Evolutionary conservation across 2,113 vertebrate genomes (phyloP).

Genomic region (Castor canadensis): DNA sequence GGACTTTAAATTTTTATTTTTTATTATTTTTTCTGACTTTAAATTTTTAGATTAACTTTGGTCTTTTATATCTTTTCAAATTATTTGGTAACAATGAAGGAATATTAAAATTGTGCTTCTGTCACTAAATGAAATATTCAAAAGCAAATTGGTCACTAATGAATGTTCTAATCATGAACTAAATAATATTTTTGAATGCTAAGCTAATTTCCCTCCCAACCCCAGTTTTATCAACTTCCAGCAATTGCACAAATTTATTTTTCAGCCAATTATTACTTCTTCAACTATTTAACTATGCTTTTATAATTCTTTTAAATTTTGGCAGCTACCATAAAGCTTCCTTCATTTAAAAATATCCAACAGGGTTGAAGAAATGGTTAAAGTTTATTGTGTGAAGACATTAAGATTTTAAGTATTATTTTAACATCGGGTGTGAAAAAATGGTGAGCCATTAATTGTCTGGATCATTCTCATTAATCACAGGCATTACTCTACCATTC

Average conservation of each 20-base stretch:
- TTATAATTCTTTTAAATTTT: neutral
- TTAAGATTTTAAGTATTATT: slow-evolving; percentile 28
- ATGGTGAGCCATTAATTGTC: neutral
- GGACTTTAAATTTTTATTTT: neutral
- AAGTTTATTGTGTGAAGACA: neutral
- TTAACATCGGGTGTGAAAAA: slow-evolving; percentile 43
- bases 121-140: neutral
- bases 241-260: slow-evolving; percentile 26
- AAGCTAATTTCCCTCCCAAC: neutral
- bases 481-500: neutral
- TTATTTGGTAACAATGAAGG: neutral
- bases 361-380: neutral
- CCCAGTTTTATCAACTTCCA: slow-evolving; percentile 47
- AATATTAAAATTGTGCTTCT: slow-evolving; percentile 28
- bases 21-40: slow-evolving; percentile 6
- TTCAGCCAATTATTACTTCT: neutral
- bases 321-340: neutral
- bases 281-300: neutral
- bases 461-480: slow-evolving; percentile 13
- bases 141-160: slow-evolving; percentile 4
- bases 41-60: slow-evolving; percentile 23
- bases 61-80: neutral
- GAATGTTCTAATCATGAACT: slow-evolving; percentile 33
- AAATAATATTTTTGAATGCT: slow-evolving; percentile 4
- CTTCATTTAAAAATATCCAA: slow-evolving; percentile 22